Evolutionary conservation across 1,140 invertebrate genomes (phyloP).

Genomic region (Drosophila nasuta): DNA sequence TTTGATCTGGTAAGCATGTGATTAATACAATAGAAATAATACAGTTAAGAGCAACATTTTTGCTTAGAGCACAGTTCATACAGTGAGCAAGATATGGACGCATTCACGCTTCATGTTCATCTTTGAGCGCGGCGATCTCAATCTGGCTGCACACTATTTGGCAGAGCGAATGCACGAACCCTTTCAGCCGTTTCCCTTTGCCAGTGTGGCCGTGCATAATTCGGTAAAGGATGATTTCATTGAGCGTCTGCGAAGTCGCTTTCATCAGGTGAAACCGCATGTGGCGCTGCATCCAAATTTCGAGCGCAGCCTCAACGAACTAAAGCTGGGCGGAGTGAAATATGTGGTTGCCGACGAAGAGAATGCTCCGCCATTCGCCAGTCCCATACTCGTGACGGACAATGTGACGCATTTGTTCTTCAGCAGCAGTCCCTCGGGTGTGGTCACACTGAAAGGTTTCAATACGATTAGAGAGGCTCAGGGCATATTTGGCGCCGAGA

Average conservation of each 20-base stretch:
- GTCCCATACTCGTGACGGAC: conserved; percentile 59
- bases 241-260: conserved; percentile 42
- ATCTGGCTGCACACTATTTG: conserved; percentile 48
- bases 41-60: too few relatives aligned
- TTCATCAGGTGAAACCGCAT: conserved; percentile 60
- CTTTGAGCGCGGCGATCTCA: conserved; percentile 52
- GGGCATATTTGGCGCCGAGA: conserved; percentile 26
- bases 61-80: conserved; percentile 1
- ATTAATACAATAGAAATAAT: background rate
- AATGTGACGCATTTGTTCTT: conserved; percentile 56
- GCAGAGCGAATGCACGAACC: conserved; percentile 67
- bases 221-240: conserved; percentile 61
- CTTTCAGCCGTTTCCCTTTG: conserved; percentile 54
- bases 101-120: conserved; percentile 62
- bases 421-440: conserved; percentile 51
- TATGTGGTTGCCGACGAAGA: conserved; percentile 49
- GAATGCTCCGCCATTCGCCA: conserved; percentile 59
- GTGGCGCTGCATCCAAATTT: conserved; percentile 63
- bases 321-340: conserved; percentile 29
- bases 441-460: conserved; percentile 53
- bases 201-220: conserved; percentile 52
- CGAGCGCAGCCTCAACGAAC: conserved; percentile 19
- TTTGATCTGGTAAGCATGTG: conserved; percentile 25
- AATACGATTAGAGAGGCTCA: conserved; percentile 25
- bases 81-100: conserved; percentile 30